A percentile compares a stretch with the other conserved stretches of the same genome.
Conservation (phyloP, 2,888 invertebrate genomes). For the Caenorhabditis afra region DNA sequence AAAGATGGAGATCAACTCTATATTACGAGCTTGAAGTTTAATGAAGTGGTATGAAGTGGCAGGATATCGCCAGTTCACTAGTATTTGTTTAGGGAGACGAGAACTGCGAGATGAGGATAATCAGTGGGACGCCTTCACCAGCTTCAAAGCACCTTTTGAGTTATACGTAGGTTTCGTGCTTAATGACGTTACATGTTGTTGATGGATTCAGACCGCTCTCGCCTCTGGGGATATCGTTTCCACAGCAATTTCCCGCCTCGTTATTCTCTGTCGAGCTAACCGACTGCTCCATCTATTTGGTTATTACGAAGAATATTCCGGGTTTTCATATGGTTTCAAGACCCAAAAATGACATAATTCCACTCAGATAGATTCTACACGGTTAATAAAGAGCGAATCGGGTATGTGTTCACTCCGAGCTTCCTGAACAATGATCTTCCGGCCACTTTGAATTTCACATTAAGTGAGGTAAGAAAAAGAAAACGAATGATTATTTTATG, state of each 20-base stretch:
- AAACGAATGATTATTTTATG: neutral
- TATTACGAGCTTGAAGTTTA: slow-evolving; percentile 39
- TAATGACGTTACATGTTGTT: too few species aligned
- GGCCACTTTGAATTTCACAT: slow-evolving; percentile 35
- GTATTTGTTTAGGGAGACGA: slow-evolving; percentile 34
- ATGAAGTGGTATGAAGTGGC: slow-evolving; percentile 28
- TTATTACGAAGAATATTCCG: slow-evolving; percentile 40
- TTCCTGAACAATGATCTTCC: slow-evolving; percentile 28
- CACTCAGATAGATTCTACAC: slow-evolving; percentile 17
- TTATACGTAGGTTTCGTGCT: slow-evolving; percentile 20
- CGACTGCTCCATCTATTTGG: slow-evolving; percentile 52
- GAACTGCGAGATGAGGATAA: slow-evolving; percentile 43
- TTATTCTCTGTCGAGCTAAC: slow-evolving; percentile 35
- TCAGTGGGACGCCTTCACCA: slow-evolving; percentile 53
- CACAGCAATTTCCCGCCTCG: slow-evolving; percentile 50
- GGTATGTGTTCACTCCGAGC: slow-evolving; percentile 54
- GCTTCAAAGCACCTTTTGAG: slow-evolving; percentile 19
- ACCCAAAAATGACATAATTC: neutral
- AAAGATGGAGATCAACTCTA: slow-evolving; percentile 39
- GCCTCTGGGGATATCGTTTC: slow-evolving; percentile 20
- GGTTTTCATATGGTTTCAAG: neutral
- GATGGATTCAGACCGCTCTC: slow-evolving; percentile 25
- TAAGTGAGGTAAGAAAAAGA: slow-evolving; percentile 7
- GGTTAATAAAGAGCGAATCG: slow-evolving; percentile 29
- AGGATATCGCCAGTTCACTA: neutral